Evolutionary conservation across 2,888 invertebrate species (phyloP).

Genomic region (Leptinotarsa tumamoca): DNA sequence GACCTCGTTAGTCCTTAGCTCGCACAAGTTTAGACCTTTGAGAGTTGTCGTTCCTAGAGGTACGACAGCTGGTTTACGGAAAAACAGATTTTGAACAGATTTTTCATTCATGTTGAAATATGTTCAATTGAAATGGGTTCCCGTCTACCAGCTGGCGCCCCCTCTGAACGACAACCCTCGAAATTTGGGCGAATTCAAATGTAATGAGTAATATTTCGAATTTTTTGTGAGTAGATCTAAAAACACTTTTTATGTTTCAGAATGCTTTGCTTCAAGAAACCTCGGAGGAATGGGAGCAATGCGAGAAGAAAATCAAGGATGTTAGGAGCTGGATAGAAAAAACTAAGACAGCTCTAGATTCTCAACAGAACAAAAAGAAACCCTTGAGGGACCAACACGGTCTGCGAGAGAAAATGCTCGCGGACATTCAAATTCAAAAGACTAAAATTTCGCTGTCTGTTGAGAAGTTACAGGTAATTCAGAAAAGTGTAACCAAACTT

Average conservation of each 20-base stretch:
- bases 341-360: slow-evolving; percentile 80
- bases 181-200: too few species aligned
- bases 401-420: slow-evolving; percentile 85
- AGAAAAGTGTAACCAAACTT: not conserved
- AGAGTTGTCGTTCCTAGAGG: too few species aligned
- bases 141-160: too few species aligned
- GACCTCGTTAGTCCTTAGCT: too few species aligned
- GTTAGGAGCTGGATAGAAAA: slow-evolving; percentile 91
- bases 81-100: too few species aligned
- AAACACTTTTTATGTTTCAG: slow-evolving; percentile 68
- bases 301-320: slow-evolving; percentile 93
- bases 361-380: slow-evolving; percentile 86
- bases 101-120: too few species aligned
- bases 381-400: slow-evolving; percentile 89
- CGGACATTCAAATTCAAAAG: slow-evolving; percentile 89
- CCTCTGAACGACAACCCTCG: too few species aligned
- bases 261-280: slow-evolving; percentile 90
- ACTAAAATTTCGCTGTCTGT: slow-evolving; percentile 90
- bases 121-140: too few species aligned
- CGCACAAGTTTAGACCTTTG: too few species aligned
- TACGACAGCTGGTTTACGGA: too few species aligned
- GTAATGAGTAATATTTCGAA: not conserved
- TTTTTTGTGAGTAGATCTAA: not conserved
- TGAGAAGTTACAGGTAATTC: slow-evolving; percentile 85
- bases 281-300: slow-evolving; percentile 96